phyloP scores from a whole-genome alignment of 2,888 invertebrate species.

The Sesamia inferens region DNA sequence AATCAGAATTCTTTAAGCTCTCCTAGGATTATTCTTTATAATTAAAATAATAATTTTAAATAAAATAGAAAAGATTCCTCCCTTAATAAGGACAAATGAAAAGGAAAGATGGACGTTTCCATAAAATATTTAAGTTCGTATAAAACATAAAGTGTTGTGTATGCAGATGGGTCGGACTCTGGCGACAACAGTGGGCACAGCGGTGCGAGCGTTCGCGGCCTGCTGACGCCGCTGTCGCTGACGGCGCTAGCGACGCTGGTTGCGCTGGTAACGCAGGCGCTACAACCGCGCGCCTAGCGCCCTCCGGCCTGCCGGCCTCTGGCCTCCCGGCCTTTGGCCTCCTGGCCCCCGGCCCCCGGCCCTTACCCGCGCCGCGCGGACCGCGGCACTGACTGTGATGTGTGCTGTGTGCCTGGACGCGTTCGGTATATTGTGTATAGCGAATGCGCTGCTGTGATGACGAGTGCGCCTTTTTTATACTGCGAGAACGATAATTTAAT shows the following conservation, averaged over 20 bases:
- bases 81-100: background rate
- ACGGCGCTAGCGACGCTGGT: conserved; percentile 54
- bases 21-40: background rate
- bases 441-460: conserved; percentile 85
- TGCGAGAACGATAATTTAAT: conserved; percentile 88
- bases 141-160: conserved; percentile 59
- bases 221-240: conserved; percentile 52
- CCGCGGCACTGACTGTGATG: conserved; percentile 87
- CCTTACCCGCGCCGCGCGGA: conserved; percentile 58
- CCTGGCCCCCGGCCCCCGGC: conserved; percentile 24
- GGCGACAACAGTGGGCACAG: conserved; percentile 69
- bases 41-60: background rate
- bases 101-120: conserved; percentile 29
- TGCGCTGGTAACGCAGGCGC: conserved; percentile 58
- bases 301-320: background rate
- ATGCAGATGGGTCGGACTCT: conserved; percentile 70
- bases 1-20: background rate
- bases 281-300: conserved; percentile 61
- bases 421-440: conserved; percentile 86
- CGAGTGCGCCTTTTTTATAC: conserved; percentile 83
- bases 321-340: background rate
- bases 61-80: conserved; percentile 4
- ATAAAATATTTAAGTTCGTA: conserved; percentile 34
- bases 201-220: conserved; percentile 55
- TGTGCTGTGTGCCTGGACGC: conserved; percentile 81